phyloP scores from a whole-genome alignment of 2,113 vertebrate genomes.

The Dunckerocampus dactyliophorus region DNA sequence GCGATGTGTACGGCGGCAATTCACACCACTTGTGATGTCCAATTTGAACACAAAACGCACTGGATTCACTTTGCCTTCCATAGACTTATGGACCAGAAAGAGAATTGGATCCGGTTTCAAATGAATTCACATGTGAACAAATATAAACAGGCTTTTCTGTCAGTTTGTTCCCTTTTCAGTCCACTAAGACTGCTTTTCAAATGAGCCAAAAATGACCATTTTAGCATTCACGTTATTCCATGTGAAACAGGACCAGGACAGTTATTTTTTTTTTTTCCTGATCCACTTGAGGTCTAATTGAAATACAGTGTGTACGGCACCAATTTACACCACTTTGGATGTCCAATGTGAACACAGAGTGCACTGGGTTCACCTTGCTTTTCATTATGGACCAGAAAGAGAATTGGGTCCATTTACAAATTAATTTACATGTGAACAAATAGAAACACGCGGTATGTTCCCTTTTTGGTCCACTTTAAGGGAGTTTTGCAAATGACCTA shows the following conservation, averaged over 20 bases:
- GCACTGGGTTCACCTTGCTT: background rate
- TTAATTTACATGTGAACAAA: background rate
- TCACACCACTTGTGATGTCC: background rate
- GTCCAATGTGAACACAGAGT: no score
- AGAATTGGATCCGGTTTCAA: background rate
- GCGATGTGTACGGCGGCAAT: no score
- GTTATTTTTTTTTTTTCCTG: no score
- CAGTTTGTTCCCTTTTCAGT: background rate
- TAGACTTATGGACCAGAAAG: background rate
- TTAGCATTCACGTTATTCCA: no score
- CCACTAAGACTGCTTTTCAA: background rate
- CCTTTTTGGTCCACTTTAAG: background rate
- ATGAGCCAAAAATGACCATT: no score
- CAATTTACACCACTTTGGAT: no score
- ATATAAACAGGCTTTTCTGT: background rate
- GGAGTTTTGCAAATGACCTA: no score
- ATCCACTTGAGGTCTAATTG: no score
- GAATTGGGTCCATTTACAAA: background rate
- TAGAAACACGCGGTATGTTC: background rate
- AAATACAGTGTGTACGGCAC: no score
- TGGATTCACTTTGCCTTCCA: background rate
- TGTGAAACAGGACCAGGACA: no score
- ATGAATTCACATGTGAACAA: background rate
- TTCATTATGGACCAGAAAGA: background rate
- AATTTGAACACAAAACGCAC: no score